Evolutionary conservation across 92 coral and sea anemone species (phyloP).

Genomic region (Heliopora coerulea): DNA sequence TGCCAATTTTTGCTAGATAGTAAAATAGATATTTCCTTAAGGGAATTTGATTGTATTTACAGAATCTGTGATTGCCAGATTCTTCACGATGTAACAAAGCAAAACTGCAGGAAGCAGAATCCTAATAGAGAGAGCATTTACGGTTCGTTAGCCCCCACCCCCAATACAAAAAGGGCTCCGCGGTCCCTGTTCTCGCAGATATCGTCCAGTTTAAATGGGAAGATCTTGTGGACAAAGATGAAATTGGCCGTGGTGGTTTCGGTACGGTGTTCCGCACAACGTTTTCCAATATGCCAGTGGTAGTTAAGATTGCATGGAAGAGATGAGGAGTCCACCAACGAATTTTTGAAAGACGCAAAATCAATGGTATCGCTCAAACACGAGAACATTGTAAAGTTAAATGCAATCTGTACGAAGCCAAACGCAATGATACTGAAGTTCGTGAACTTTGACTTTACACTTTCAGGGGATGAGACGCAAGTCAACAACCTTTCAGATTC

Average conservation of each 20-base stretch:
- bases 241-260: slow-evolving; percentile 20
- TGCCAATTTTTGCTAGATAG: no score
- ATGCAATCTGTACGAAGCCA: slow-evolving; percentile 41
- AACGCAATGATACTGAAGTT: slow-evolving; percentile 50
- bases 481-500: slow-evolving; percentile 21
- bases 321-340: slow-evolving; percentile 21
- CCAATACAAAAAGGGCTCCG: no score
- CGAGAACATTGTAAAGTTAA: slow-evolving; percentile 39
- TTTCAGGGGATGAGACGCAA: slow-evolving; percentile 37
- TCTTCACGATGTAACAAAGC: no score
- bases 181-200: no score
- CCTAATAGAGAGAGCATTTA: no score
- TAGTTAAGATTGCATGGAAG: slow-evolving; percentile 12
- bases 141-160: no score
- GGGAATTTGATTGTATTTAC: no score
- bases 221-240: slow-evolving; percentile 12
- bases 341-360: slow-evolving; percentile 49
- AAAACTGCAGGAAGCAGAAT: no score
- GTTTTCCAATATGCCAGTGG: slow-evolving; percentile 10
- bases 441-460: slow-evolving; percentile 47
- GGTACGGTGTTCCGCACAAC: slow-evolving; percentile 10
- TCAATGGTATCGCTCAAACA: slow-evolving; percentile 40
- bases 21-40: no score
- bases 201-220: slow-evolving; percentile 15
- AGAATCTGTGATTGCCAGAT: no score